Percentiles rank a stretch among this genome's conserved stretches.
Evolutionary conservation across 1,140 invertebrate genomes (phyloP).

Genomic region (Euglossa dilemma): DNA sequence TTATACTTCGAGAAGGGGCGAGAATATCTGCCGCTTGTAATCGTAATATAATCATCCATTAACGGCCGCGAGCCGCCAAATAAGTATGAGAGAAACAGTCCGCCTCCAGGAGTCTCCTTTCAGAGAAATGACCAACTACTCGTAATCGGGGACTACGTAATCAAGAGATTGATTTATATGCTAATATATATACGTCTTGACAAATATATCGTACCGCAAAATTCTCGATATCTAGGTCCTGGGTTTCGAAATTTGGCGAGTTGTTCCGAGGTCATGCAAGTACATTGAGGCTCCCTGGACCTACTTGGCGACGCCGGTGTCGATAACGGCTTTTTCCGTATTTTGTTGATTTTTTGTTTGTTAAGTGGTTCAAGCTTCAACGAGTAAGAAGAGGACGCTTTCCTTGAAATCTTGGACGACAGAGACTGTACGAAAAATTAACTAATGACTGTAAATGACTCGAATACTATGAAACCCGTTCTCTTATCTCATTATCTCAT

Average conservation of each 20-base stretch:
- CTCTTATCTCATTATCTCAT: neutral
- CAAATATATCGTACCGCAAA: constrained; percentile 71
- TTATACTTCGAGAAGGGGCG: too few relatives aligned
- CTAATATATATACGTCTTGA: too few relatives aligned
- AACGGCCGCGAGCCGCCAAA: too few relatives aligned
- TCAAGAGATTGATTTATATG: too few relatives aligned
- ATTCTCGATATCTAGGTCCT: constrained; percentile 91
- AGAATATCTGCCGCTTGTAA: too few relatives aligned
- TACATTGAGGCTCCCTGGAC: constrained; percentile 94
- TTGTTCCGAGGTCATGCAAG: constrained; percentile 97
- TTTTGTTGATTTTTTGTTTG: constrained; percentile 90
- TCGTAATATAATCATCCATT: too few relatives aligned
- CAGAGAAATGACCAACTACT: too few relatives aligned
- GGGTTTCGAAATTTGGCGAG: constrained; percentile 91
- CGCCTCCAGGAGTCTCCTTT: too few relatives aligned
- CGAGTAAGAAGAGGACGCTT: constrained; percentile 97
- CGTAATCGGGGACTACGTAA: too few relatives aligned
- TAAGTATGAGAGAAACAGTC: too few relatives aligned
- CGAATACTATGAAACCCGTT: constrained; percentile 17
- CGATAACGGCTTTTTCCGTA: constrained; percentile 93
- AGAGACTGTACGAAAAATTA: constrained; percentile 91
- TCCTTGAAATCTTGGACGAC: constrained; percentile 98
- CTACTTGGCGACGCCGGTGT: constrained; percentile 96
- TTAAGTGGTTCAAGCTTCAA: constrained; percentile 94
- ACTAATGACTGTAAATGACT: constrained; percentile 63